Evolutionary conservation across 2,888 invertebrate genomes (phyloP).

Genomic region (Acleris holmiana): DNA sequence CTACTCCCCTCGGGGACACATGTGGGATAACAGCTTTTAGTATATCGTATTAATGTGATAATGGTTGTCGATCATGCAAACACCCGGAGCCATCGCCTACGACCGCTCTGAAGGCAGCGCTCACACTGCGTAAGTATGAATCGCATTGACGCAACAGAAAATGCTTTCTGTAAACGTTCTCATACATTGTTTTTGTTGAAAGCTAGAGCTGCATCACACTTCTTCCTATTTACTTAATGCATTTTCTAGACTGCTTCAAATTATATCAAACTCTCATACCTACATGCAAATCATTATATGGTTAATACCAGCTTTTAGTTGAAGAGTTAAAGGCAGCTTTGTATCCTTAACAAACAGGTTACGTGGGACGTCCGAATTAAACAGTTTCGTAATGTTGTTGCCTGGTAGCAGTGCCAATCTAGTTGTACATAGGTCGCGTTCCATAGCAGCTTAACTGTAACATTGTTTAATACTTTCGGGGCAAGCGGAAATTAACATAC

Average conservation of each 20-base stretch:
- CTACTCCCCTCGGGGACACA: conserved; percentile 57
- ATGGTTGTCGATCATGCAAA: conserved; percentile 84
- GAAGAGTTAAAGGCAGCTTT: conserved; percentile 51
- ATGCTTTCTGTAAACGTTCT: conserved; percentile 68
- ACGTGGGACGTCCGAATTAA: conserved; percentile 45
- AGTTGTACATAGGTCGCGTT: conserved; percentile 9
- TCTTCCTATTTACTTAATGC: conserved; percentile 69
- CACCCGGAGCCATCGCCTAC: conserved; percentile 72
- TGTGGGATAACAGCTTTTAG: conserved; percentile 71
- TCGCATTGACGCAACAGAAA: conserved; percentile 73
- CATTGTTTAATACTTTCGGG: conserved; percentile 27
- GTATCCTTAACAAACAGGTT: conserved; percentile 55
- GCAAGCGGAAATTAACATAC: conserved; percentile 41
- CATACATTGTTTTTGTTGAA: conserved; percentile 74
- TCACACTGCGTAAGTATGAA: conserved; percentile 76
- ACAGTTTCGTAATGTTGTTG: conserved; percentile 8
- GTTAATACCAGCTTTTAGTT: conserved; percentile 56
- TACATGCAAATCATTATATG: conserved; percentile 58
- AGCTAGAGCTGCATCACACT: conserved; percentile 63
- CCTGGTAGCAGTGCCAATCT: conserved; percentile 22
- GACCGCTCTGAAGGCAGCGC: conserved; percentile 73
- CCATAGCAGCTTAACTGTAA: background rate
- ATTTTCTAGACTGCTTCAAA: conserved; percentile 75
- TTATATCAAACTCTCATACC: conserved; percentile 55
- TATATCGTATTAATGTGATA: conserved; percentile 80